phyloP scores from a whole-genome alignment of 2,113 vertebrate species.

The Psittacula cyanocephala region DNA sequence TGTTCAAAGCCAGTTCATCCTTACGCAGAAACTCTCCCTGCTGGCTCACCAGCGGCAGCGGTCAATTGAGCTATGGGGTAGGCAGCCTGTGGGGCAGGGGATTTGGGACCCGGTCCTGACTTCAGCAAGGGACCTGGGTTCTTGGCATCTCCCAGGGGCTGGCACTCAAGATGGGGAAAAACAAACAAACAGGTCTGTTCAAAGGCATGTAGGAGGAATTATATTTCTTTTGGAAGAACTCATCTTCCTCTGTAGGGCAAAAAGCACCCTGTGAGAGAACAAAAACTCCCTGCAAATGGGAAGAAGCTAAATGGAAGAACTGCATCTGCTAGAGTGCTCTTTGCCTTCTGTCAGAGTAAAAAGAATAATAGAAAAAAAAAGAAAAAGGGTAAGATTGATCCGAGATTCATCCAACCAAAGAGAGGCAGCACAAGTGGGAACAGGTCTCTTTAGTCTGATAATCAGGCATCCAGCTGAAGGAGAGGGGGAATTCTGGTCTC shows the following conservation, averaged over 20 bases:
- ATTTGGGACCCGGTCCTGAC: background rate
- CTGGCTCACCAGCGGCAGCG: background rate
- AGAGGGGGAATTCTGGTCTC: background rate
- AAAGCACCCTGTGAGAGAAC: background rate
- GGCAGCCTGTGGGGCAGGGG: background rate
- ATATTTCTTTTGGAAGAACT: conserved; percentile 45
- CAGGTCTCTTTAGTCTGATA: background rate
- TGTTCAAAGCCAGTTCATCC: conserved; percentile 9
- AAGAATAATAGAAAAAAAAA: background rate
- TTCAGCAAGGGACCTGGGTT: background rate
- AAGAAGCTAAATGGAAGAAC: conserved; percentile 5
- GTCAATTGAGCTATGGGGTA: background rate
- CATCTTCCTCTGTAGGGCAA: background rate
- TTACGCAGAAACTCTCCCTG: background rate
- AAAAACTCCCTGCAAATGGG: background rate
- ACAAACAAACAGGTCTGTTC: conserved; percentile 49
- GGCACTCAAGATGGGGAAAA: background rate
- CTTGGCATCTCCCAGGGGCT: background rate
- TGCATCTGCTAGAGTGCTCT: background rate
- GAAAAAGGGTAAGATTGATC: background rate
- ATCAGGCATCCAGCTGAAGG: background rate
- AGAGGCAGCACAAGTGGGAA: background rate
- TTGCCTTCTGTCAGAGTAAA: background rate
- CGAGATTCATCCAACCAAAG: background rate
- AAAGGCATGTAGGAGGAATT: conserved; percentile 41